Evolutionary conservation across 2,797 vertebrate genomes (phyloP).

Genomic region (Yasuhikotakia modesta): DNA sequence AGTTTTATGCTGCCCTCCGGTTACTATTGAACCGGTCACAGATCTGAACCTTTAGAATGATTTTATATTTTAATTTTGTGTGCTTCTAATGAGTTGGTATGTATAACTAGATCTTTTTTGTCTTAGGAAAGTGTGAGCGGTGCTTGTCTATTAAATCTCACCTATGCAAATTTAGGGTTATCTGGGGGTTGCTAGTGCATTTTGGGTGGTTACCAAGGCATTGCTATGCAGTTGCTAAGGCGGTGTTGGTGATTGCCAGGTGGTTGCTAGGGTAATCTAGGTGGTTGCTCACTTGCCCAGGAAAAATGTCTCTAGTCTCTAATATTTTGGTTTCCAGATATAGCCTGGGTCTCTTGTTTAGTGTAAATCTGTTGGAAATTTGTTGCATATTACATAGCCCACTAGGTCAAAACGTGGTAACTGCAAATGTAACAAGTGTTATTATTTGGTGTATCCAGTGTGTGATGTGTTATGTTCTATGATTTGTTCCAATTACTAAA

Average conservation of each 20-base stretch:
- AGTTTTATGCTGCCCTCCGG: conserved; percentile 62
- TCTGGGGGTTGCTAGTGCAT: not conserved
- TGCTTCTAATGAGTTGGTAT: not conserved
- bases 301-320: too few species aligned
- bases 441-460: not conserved
- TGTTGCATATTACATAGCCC: not conserved
- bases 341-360: too few species aligned
- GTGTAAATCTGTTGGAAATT: too few species aligned
- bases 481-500: not conserved
- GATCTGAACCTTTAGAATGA: not conserved
- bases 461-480: not conserved
- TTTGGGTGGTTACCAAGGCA: too few species aligned
- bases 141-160: not conserved
- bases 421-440: not conserved
- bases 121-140: not conserved
- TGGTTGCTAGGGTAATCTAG: not conserved
- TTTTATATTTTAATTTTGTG: not conserved
- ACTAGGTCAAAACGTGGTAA: not conserved
- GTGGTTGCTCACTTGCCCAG: not conserved
- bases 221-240: not conserved
- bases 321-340: too few species aligned
- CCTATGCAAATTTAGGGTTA: too few species aligned
- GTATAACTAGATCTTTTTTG: too few species aligned
- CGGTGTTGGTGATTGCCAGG: not conserved
- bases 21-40: not conserved